These are phyloP conservation scores for Caenorhabditis macrosperma DNA, from an alignment of 2,888 invertebrate genomes.

Conservation along the genomic window DNA sequence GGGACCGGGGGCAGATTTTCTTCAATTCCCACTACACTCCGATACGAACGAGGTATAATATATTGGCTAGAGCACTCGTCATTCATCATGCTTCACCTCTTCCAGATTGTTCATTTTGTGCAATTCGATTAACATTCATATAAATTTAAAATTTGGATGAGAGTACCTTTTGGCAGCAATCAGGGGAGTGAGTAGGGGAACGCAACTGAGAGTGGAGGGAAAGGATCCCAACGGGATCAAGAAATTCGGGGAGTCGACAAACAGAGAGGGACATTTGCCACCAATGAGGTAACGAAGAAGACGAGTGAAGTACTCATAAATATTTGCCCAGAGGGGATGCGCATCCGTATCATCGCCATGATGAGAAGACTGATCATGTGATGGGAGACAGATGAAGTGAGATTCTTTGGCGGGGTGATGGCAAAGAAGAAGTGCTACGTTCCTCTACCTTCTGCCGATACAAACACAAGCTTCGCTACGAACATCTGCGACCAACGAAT, in stretches of 20 bases:
- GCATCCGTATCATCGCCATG: neutral
- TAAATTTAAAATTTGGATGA: neutral
- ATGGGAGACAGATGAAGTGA: neutral
- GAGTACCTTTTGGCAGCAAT: constrained; percentile 15
- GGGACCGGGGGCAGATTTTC: no score
- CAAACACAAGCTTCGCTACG: constrained; percentile 1
- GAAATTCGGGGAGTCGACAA: neutral
- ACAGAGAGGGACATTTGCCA: neutral
- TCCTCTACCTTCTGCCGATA: no score
- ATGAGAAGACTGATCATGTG: neutral
- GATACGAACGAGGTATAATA: neutral
- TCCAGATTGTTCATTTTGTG: neutral
- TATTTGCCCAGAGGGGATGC: constrained; percentile 22
- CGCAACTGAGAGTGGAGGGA: neutral
- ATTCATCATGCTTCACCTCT: no score
- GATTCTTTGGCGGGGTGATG: constrained; percentile 7
- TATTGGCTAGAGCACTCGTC: no score
- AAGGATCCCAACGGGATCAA: neutral
- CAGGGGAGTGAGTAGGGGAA: neutral
- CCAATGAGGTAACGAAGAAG: neutral
- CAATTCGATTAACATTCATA: neutral
- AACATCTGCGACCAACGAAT: neutral
- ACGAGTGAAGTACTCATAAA: constrained; percentile 39
- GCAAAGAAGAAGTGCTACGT: neutral
- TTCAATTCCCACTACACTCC: neutral